These are phyloP conservation scores for Eurypyga helias DNA, from an alignment of 2,113 vertebrate genomes.

Conservation along the genomic window DNA sequence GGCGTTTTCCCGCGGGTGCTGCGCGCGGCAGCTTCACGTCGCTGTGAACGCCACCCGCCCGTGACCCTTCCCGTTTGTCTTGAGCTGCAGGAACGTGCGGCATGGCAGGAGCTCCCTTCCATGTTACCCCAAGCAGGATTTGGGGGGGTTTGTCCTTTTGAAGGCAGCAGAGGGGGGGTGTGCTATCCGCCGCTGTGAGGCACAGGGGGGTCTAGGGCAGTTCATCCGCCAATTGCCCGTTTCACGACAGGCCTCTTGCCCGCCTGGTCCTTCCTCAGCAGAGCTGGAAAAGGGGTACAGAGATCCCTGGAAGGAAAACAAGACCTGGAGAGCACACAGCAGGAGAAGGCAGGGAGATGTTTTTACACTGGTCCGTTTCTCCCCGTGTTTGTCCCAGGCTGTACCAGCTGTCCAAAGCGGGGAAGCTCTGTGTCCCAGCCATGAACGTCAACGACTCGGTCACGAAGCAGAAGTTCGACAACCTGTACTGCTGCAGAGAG, in stretches of 20 bases:
- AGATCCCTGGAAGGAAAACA: not conserved
- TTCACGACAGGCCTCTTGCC: not conserved
- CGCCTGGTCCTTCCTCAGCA: not conserved
- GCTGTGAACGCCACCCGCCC: not conserved
- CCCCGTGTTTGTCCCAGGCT: constrained; percentile 71
- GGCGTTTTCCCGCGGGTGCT: not conserved
- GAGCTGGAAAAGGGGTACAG: not conserved
- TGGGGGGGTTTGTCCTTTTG: not conserved
- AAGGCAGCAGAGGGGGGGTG: not conserved
- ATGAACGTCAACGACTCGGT: constrained; percentile 99
- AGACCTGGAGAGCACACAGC: accelerated
- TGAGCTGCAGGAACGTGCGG: not conserved
- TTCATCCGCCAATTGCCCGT: not conserved
- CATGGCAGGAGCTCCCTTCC: not conserved
- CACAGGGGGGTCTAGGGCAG: not conserved
- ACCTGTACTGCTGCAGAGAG: constrained; percentile 96
- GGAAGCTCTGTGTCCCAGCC: constrained; percentile 94
- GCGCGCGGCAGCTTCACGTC: not conserved
- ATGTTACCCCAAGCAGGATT: not conserved
- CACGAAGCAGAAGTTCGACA: constrained; percentile 98
- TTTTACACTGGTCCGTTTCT: not conserved
- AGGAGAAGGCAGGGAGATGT: accelerated
- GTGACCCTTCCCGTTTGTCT: not conserved
- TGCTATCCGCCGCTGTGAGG: no score
- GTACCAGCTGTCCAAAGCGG: constrained; percentile 96